Evolutionary conservation across 2,797 vertebrate species (phyloP), one percentile per base, ranked within the genome.

Genomic region (Pseudochirops cupreus): DNA sequence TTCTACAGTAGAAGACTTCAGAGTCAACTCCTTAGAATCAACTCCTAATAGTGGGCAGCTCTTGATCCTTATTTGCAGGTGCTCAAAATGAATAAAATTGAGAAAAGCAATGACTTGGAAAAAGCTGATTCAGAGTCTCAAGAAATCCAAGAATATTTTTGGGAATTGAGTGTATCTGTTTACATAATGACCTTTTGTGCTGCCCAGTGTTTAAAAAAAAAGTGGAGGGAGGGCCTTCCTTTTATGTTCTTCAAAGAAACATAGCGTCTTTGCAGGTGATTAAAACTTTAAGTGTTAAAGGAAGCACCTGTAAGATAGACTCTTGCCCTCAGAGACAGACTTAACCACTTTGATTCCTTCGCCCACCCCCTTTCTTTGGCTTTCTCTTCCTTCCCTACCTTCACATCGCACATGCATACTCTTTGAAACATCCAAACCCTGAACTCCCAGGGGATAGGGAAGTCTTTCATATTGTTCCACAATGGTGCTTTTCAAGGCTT

Each of bases 271-370:
- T 31, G 52, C 29, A 39, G 12, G 6, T 1, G 6, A 28, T 24
- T 14, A 11, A 46, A 31, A 26, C 54, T 14, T 2, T 31, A 5
- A 0, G 0, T 59, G 11, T 31, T 62, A n/a, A 46, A 18, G 0
- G 0, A 53, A 82, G 7, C 74, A 46, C 74, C n/a, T 46, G 74
- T 82, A 46, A 82, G 39, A 59, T 13, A n/a, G 29, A 24, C 5
- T 14, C 11, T 4, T 31, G 33, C 91, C 58, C n/a, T 92, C 9
- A 55, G 46, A 33, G 54, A n/a, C 29, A 28, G 55, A n/a, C 4
- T 39, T 56, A 56, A 39, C 29, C 54, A 55, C 33, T 59, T 59
- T 31, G 59, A 58, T 33, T 1, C 24, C 39, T 55, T 33, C 90
- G 1, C 90, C 24, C 13, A 31, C 52, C 53, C 52, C 67, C 11